Evolutionary conservation across 2,888 invertebrate genomes (phyloP).

Genomic region (Amphiduros pacificus): DNA sequence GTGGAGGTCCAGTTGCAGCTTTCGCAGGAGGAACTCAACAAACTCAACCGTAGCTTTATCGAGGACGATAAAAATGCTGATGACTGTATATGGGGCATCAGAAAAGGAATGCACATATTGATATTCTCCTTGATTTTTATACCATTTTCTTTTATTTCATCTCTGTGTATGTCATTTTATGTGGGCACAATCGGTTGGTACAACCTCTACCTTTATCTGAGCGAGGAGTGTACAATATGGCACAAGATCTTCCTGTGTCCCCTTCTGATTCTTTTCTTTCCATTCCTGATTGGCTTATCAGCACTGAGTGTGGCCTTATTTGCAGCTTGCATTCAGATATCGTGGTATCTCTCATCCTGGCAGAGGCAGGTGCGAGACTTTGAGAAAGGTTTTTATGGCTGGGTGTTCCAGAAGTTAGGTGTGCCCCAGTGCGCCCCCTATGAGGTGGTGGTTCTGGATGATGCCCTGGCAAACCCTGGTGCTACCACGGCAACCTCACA

Average conservation of each 20-base stretch:
- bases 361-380: slow-evolving; percentile 73
- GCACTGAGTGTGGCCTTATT: slow-evolving; percentile 71
- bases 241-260: slow-evolving; percentile 71
- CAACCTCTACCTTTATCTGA: slow-evolving; percentile 72
- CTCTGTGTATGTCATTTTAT: slow-evolving; percentile 73
- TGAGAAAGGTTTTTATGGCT: slow-evolving; percentile 79
- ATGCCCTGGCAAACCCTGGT: slow-evolving; percentile 8
- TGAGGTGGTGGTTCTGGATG: slow-evolving; percentile 67
- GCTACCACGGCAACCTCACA: no score
- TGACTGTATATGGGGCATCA: slow-evolving; percentile 58
- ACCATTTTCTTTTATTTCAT: slow-evolving; percentile 70
- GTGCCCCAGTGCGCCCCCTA: slow-evolving; percentile 77
- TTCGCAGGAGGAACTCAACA: slow-evolving; percentile 72
- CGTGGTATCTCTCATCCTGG: slow-evolving; percentile 72
- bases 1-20: slow-evolving; percentile 74
- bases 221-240: slow-evolving; percentile 69
- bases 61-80: slow-evolving; percentile 56
- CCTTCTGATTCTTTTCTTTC: slow-evolving; percentile 71
- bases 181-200: slow-evolving; percentile 78
- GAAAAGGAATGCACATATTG: slow-evolving; percentile 70
- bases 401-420: slow-evolving; percentile 71
- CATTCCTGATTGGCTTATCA: slow-evolving; percentile 70
- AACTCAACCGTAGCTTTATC: slow-evolving; percentile 66
- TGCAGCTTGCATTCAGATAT: slow-evolving; percentile 71
- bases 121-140: slow-evolving; percentile 69